Evolutionary conservation across 2,113 vertebrate species (phyloP), one percentile per base, ranked within the genome.

Genomic region (Neolamprologus modestus): DNA sequence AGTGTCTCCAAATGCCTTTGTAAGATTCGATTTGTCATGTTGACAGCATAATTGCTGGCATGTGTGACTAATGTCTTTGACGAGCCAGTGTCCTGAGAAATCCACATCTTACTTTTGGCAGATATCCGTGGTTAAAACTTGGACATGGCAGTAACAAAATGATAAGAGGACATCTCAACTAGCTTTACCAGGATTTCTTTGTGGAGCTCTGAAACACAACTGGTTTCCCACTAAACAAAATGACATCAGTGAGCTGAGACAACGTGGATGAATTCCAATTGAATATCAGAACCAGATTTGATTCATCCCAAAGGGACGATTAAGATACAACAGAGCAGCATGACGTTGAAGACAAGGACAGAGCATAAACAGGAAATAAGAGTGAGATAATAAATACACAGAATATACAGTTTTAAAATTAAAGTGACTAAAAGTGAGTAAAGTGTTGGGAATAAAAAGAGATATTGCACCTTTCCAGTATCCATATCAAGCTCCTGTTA

Each of bases 301-400:
- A 4, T 61, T 61, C 26, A 31, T 61, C 14, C 1, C 57, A 31
- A 61, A 61, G 14, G 26, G 26, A 31, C 8, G 4, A 31, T 61
- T 61, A 61, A 61, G 14, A 61, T 61, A 3, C 14, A 4, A 61
- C 57, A 33, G 26, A 61, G 8, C 28, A 61, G 28, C 28, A 17
- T 61, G 57, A 31, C 3, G 5, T 61, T 1, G 1, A 61, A 61
- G 57, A 33, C 5, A 0, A 61, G 57, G 57, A 17, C 28, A 0
- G 57, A 0, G 5, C 57, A 31, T 31, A 17, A 17, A 1, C 28
- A 0, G 28, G 57, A 1, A 61, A 33, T 61, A 4, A 61, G 57
- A 33, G 28, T 3, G 8, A 17, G 28, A 33, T 4, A 61, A 61
- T 61, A 61, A 61, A 61, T 6, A 31, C 14, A 31, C 57, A 17